Conservation (phyloP, 1,140 invertebrate species). For the Trachelipus rathkii region DNA sequence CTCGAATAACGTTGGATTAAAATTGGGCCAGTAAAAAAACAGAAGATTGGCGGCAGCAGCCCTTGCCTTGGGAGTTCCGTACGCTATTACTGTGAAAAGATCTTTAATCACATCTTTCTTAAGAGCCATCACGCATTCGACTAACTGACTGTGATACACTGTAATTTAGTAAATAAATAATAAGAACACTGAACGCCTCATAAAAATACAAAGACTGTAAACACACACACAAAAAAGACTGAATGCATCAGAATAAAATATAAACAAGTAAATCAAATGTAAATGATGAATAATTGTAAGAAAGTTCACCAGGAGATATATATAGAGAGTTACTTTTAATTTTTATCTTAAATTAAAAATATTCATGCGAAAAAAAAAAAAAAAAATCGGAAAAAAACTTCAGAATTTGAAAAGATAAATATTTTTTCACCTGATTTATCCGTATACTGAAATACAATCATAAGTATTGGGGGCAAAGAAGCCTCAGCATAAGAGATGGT, state of each 20-base stretch:
- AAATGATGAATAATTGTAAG: no score
- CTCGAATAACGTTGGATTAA: constrained; percentile 89
- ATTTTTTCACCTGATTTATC: constrained; percentile 68
- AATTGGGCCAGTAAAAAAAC: constrained; percentile 99
- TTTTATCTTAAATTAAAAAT: no score
- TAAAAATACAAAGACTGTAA: no score
- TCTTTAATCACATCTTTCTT: constrained; percentile 87
- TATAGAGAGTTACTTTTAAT: no score
- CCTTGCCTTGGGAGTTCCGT: constrained; percentile 85
- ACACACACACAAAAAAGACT: no score
- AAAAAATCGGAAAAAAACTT: no score
- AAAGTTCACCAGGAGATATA: no score
- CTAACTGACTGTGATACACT: constrained; percentile 89
- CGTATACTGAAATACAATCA: constrained; percentile 96
- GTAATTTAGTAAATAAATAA: constrained; percentile 27
- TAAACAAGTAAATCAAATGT: no score
- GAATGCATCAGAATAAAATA: no score
- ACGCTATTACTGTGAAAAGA: constrained; percentile 91
- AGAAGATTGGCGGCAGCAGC: constrained; percentile 91
- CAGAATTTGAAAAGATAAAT: no score
- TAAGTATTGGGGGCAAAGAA: constrained; percentile 89
- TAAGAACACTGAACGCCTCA: no score
- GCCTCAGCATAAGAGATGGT: constrained; percentile 71
- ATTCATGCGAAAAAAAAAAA: no score
- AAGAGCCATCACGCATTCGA: constrained; percentile 90